phyloP scores from a whole-genome alignment of 2,888 invertebrate species.

The Nemoura dubitans region DNA sequence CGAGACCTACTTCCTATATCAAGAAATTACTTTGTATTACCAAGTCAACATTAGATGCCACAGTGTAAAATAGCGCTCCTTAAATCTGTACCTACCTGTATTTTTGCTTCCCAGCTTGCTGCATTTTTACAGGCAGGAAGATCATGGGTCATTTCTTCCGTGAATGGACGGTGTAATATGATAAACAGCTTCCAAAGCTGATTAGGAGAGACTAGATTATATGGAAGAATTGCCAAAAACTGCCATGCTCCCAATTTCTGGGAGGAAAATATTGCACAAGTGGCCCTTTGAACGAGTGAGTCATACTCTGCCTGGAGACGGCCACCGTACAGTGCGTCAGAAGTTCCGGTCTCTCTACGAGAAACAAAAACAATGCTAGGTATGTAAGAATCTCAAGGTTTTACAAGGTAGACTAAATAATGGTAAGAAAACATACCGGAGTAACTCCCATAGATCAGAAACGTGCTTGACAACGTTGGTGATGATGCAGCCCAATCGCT shows the following conservation, averaged over 20 bases:
- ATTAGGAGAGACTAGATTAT: conserved; percentile 66
- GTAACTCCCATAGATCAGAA: conserved; percentile 74
- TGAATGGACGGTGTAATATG: conserved; percentile 62
- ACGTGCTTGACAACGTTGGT: conserved; percentile 77
- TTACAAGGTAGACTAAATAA: not conserved
- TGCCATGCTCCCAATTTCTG: conserved; percentile 82
- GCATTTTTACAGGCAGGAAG: not conserved
- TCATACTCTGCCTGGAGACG: conserved; percentile 78
- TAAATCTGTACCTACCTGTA: not conserved
- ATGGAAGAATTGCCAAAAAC: conserved; percentile 80
- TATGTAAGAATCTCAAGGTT: not conserved
- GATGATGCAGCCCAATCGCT: conserved; percentile 72
- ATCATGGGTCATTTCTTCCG: not conserved
- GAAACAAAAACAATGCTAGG: no score
- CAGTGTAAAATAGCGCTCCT: not conserved
- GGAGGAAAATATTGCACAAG: conserved; percentile 74
- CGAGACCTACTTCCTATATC: conserved; percentile 55
- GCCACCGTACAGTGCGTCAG: conserved; percentile 58
- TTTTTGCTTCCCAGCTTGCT: not conserved
- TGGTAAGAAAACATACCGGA: conserved; percentile 56
- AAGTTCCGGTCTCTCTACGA: conserved; percentile 50
- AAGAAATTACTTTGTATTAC: not conserved
- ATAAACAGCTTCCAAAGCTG: conserved; percentile 74
- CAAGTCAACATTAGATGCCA: conserved; percentile 45
- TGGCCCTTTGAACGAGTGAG: conserved; percentile 74